phyloP scores from a whole-genome alignment of 2,797 vertebrate genomes.

The Glossophaga mutica region DNA sequence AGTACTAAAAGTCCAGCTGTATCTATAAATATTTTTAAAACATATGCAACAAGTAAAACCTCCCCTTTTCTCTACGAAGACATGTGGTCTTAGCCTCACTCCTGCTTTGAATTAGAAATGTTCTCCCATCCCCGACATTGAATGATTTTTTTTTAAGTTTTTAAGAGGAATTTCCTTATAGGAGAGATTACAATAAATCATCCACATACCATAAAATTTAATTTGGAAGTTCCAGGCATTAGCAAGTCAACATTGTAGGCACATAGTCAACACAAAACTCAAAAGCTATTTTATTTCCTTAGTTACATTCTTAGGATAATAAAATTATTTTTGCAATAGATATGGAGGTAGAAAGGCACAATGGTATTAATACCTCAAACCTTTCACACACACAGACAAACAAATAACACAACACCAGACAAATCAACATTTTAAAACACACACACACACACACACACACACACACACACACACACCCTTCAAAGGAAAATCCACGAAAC shows the following conservation, averaged over 20 bases:
- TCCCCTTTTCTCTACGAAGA: slow-evolving; percentile 46
- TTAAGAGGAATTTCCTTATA: slow-evolving; percentile 58
- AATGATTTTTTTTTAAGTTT: slow-evolving; percentile 41
- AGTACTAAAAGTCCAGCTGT: slow-evolving; percentile 63
- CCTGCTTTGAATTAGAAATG: slow-evolving; percentile 73
- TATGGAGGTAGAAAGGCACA: not conserved
- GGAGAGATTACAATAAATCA: slow-evolving; percentile 73
- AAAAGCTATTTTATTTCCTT: slow-evolving; percentile 55
- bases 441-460: not conserved
- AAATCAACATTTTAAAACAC: not conserved
- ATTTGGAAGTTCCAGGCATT: slow-evolving; percentile 69
- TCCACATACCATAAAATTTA: slow-evolving; percentile 66
- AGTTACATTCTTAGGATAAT: slow-evolving; percentile 48
- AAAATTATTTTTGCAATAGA: slow-evolving; percentile 41
- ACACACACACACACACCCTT: not conserved
- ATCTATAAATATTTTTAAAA: slow-evolving; percentile 72
- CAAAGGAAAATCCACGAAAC: not conserved
- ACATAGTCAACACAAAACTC: slow-evolving; percentile 37
- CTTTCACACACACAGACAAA: not conserved
- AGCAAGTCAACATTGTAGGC: slow-evolving; percentile 64
- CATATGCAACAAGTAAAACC: slow-evolving; percentile 67
- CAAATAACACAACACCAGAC: not conserved
- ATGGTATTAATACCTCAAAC: not conserved
- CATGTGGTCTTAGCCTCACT: slow-evolving; percentile 36
- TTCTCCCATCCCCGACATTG: not conserved